Evolutionary conservation across 2,888 invertebrate genomes (phyloP).

Genomic region (Tetramorium bicarinatum): DNA sequence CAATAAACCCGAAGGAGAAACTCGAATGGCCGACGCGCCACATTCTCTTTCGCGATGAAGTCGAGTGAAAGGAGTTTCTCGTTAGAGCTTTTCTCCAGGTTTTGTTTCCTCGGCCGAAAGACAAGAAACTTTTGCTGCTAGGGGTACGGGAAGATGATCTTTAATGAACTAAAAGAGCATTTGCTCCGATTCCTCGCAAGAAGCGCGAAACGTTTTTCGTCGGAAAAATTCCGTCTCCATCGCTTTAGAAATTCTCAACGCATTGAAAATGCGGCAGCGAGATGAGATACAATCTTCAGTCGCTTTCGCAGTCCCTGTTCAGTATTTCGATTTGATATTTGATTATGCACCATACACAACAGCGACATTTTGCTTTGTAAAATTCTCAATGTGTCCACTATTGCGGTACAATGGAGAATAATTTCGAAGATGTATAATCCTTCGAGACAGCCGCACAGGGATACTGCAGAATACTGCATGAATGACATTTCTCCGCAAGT

Average conservation of each 20-base stretch:
- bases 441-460: neutral
- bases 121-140: conserved; percentile 37
- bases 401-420: conserved; percentile 40
- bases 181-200: conserved; percentile 27
- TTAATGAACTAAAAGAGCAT: conserved; percentile 64
- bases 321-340: conserved; percentile 33
- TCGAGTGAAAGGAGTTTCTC: conserved; percentile 54
- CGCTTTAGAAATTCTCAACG: conserved; percentile 21
- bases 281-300: conserved; percentile 27
- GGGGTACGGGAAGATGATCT: conserved; percentile 10
- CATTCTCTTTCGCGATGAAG: conserved; percentile 48
- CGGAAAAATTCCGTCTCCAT: conserved; percentile 9
- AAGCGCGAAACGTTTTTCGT: neutral
- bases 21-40: conserved; percentile 32
- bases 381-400: neutral
- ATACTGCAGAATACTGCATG: neutral
- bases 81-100: conserved; percentile 61
- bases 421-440: conserved; percentile 32
- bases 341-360: neutral
- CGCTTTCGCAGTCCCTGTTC: conserved; percentile 4
- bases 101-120: conserved; percentile 47
- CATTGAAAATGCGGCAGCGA: conserved; percentile 6
- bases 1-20: conserved; percentile 54
- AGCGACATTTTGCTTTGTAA: conserved; percentile 29
- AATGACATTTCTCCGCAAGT: conserved; percentile 6